Evolutionary conservation across 64 coral and sea anemone species (phyloP), one percentile per base, ranked within the genome.

Genomic region (Stichodactyla mertensii): DNA sequence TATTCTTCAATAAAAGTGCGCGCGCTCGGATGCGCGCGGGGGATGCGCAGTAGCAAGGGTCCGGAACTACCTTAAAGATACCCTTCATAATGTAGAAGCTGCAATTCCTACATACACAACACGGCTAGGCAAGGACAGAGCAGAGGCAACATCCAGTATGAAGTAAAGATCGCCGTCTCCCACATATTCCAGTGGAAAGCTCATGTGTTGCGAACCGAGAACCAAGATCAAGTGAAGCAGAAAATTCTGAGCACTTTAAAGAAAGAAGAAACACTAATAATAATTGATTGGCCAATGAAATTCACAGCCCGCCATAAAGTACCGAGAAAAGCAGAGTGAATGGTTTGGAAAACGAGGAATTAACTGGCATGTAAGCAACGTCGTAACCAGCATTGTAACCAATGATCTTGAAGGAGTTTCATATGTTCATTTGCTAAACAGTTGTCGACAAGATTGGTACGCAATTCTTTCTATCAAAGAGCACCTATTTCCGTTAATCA

Each of bases 241-340:
- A 23, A 89, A 51, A 82, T 83, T 55, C 57, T 88, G 6, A 53
- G 52, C 45, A n/a, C 23, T 45, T 18, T 81, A 6, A 54, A 64
- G 57, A 58, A 83, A 69, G 60, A 83, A 0, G 60, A 83, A 83
- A 57, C 4, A 70, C n/a, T n/a, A n/a, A n/a, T n/a, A n/a, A 64
- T 89, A 12, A 80, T 89, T 83, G 87, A 89, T 24, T 89, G 87
- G 78, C 79, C 87, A 61, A 89, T 83, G 79, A 89, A 89, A 52
- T 83, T 82, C 69, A 58, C 53, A 55, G 67, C 86, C 5, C n/a
- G n/a, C n/a, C n/a, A 87, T 58, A 24, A 87, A 87, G 53, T 87
- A 53, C 60, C 77, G 87, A 0, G 77, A 88, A 55, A 88, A 88
- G 18, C 77, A 88, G 27, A 27, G 10, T 61, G 77, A 88, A 71